Conservation (phyloP, 2,113 vertebrate species). For the Pomatorhinus ruficollis region DNA sequence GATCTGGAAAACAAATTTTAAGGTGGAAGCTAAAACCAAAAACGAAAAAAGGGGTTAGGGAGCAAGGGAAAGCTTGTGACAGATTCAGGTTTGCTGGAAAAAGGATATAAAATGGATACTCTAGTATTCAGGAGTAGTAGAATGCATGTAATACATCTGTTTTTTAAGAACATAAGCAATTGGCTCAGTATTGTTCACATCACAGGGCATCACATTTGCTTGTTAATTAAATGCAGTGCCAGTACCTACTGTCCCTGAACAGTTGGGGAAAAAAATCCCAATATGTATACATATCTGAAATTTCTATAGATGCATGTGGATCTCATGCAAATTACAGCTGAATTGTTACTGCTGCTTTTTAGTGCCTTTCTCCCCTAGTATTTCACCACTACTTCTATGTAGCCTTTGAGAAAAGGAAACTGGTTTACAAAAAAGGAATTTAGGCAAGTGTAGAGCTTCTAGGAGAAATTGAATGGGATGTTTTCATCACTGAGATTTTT, state of each 20-base stretch:
- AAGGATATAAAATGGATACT: slow-evolving; percentile 56
- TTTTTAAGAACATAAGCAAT: slow-evolving; percentile 64
- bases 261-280: slow-evolving; percentile 57
- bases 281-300: slow-evolving; percentile 65
- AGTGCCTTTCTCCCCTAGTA: not conserved
- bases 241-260: slow-evolving; percentile 68
- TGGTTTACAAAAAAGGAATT: slow-evolving; percentile 2
- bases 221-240: slow-evolving; percentile 79
- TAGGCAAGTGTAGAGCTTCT: not conserved
- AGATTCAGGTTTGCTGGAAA: slow-evolving; percentile 47
- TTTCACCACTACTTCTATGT: not conserved
- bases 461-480: slow-evolving; percentile 37
- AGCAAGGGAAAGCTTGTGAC: slow-evolving; percentile 14
- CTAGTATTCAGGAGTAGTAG: slow-evolving; percentile 39
- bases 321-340: slow-evolving; percentile 53
- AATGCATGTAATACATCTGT: slow-evolving; percentile 67
- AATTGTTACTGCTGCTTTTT: slow-evolving; percentile 34
- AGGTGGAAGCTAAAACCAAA: slow-evolving; percentile 54
- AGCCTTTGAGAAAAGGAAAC: slow-evolving; percentile 2
- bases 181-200: slow-evolving; percentile 73
- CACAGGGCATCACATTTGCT: slow-evolving; percentile 72
- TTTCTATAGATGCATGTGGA: slow-evolving; percentile 58
- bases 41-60: slow-evolving; percentile 1
- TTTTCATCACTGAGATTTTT: slow-evolving; percentile 31
- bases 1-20: slow-evolving; percentile 72